Conservation (phyloP, 2,113 vertebrate genomes). For the Clarias batrachus region DNA sequence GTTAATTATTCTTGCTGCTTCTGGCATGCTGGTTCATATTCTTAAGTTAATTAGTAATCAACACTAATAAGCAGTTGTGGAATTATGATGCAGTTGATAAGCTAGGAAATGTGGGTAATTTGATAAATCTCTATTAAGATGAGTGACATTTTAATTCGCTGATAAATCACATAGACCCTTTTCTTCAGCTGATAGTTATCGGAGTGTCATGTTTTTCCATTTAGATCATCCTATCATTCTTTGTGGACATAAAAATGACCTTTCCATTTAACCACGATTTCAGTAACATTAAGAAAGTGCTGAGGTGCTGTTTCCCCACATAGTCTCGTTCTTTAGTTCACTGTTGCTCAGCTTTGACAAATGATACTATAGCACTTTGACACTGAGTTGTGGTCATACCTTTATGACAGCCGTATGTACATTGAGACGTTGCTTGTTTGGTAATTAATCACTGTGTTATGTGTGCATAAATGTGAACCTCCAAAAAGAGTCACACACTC, state of each 20-base stretch:
- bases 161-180: neutral
- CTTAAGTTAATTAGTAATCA: constrained; percentile 7
- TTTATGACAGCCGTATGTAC: neutral
- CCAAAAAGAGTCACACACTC: too few species aligned
- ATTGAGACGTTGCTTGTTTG: constrained; percentile 18
- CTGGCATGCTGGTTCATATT: constrained; percentile 1
- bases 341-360: constrained; percentile 20
- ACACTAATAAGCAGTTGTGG: constrained; percentile 2
- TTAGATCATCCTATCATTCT: constrained; percentile 3
- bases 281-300: constrained; percentile 2
- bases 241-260: neutral
- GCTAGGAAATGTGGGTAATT: neutral
- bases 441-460: constrained; percentile 22
- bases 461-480: neutral
- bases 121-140: neutral
- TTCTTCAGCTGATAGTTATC: neutral
- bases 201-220: constrained; percentile 5
- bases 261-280: neutral
- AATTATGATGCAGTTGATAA: neutral
- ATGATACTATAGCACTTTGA: constrained; percentile 32
- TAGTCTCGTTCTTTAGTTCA: neutral
- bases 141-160: neutral
- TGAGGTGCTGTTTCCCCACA: neutral
- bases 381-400: neutral
- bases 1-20: neutral